phyloP scores from a whole-genome alignment of 2,888 invertebrate species.

The Athalia cordata region DNA sequence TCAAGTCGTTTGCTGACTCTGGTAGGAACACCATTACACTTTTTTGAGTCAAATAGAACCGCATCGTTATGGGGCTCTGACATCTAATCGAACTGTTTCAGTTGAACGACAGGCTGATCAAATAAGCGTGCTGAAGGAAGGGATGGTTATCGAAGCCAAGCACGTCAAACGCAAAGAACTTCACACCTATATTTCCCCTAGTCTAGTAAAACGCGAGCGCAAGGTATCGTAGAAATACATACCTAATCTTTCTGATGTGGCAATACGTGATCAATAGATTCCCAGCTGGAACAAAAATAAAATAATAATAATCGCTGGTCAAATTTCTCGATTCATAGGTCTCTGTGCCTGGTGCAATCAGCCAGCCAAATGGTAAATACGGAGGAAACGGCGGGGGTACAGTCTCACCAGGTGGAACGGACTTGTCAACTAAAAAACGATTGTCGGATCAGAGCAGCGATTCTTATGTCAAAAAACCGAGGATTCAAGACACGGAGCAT shows the following conservation, averaged over 20 bases:
- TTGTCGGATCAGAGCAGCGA: constrained; percentile 61
- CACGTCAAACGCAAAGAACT: constrained; percentile 90
- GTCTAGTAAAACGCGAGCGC: constrained; percentile 83
- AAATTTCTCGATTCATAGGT: constrained; percentile 53
- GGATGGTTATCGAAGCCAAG: constrained; percentile 89
- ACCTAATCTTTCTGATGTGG: background rate
- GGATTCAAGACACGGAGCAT: constrained; percentile 57
- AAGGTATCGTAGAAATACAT: constrained; percentile 72
- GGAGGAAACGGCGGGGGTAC: constrained; percentile 60
- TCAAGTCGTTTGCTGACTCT: constrained; percentile 91
- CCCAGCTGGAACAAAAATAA: background rate
- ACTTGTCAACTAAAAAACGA: constrained; percentile 58
- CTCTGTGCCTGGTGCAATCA: constrained; percentile 54
- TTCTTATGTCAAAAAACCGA: constrained; percentile 59
- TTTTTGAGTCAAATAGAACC: constrained; percentile 74
- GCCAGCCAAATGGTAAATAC: constrained; percentile 62
- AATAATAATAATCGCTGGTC: background rate
- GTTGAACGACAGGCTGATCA: constrained; percentile 79
- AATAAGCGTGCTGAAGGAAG: constrained; percentile 81
- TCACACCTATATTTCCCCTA: constrained; percentile 82
- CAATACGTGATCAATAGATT: background rate
- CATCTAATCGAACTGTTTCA: constrained; percentile 57
- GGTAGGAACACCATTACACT: constrained; percentile 76
- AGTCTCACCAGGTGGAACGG: constrained; percentile 61
- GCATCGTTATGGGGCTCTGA: no score